Percentiles rank a stretch among this genome's conserved stretches.
Conservation (phyloP, 2,797 vertebrate genomes). For the Melanotaenia nigrans region DNA sequence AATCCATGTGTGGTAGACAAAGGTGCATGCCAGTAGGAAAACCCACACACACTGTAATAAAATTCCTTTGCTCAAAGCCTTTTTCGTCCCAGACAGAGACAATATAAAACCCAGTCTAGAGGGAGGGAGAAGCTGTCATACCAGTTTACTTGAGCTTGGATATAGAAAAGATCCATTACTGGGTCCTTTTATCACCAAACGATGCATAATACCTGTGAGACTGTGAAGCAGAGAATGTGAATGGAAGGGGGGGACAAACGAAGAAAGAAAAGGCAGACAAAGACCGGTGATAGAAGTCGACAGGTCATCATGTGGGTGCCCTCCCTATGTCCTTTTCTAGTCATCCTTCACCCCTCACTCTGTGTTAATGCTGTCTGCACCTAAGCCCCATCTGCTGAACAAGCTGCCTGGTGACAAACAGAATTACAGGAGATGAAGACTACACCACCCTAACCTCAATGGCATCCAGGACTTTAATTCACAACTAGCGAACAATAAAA, state of each 20-base stretch:
- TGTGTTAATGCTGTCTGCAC: slow-evolving; percentile 27
- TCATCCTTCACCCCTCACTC: slow-evolving; percentile 61
- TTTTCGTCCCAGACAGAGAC: slow-evolving; percentile 55
- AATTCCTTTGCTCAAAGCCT: slow-evolving; percentile 64
- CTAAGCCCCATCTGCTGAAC: slow-evolving; percentile 60
- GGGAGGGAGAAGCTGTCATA: slow-evolving; percentile 70
- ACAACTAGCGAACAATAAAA: slow-evolving; percentile 10
- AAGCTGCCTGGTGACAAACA: slow-evolving; percentile 58
- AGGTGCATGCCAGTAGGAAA: slow-evolving; percentile 3
- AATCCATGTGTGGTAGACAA: slow-evolving; percentile 24
- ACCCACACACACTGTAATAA: slow-evolving; percentile 43
- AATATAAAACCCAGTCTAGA: slow-evolving; percentile 53
- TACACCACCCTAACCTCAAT: slow-evolving; percentile 3
- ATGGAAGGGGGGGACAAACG: neutral
- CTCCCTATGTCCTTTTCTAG: slow-evolving; percentile 50
- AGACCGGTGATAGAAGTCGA: slow-evolving; percentile 68
- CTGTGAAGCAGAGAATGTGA: slow-evolving; percentile 31
- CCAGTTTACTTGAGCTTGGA: slow-evolving; percentile 67
- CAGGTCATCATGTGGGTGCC: slow-evolving; percentile 63
- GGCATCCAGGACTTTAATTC: neutral
- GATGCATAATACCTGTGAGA: slow-evolving; percentile 66
- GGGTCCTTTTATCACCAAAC: slow-evolving; percentile 73
- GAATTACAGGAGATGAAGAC: slow-evolving; percentile 44
- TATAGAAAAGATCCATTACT: slow-evolving; percentile 73
- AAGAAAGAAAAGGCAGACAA: slow-evolving; percentile 46